Evolutionary conservation across 2,797 vertebrate genomes (phyloP).

Genomic region (Macrochelys suwanniensis): DNA sequence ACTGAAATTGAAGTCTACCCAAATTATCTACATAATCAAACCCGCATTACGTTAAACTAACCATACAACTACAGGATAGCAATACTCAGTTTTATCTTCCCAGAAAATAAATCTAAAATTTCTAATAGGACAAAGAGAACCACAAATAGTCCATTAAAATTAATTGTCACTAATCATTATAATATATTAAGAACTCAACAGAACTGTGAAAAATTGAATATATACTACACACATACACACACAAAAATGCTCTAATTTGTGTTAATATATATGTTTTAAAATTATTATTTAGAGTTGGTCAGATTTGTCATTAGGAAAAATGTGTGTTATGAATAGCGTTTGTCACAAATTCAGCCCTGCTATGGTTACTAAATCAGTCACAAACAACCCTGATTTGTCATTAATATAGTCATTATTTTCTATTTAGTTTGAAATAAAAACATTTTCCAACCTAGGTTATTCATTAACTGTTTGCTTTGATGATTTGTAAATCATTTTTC

Average conservation of each 20-base stretch:
- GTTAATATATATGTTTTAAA: not conserved
- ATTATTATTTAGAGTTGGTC: not conserved
- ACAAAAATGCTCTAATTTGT: not conserved
- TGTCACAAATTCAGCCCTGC: not conserved
- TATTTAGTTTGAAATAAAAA: not conserved
- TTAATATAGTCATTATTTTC: not conserved
- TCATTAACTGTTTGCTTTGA: not conserved
- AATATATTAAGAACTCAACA: not conserved
- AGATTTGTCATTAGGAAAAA: not conserved
- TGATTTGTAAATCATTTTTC: not conserved
- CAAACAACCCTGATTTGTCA: not conserved
- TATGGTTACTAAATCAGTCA: not conserved
- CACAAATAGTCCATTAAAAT: constrained; percentile 27
- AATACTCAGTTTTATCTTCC: not conserved
- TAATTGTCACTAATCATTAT: constrained; percentile 21
- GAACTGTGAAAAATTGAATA: not conserved
- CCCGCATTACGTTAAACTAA: constrained; percentile 8
- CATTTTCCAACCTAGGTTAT: not conserved
- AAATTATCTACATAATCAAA: constrained; percentile 48
- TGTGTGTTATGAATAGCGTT: not conserved
- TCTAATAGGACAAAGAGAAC: not conserved
- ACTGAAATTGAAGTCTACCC: constrained; percentile 37
- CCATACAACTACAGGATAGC: not conserved
- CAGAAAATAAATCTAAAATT: not conserved
- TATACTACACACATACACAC: not conserved